Evolutionary conservation across 1,140 invertebrate species (phyloP).

Genomic region (Neoseiulus cucumeris): DNA sequence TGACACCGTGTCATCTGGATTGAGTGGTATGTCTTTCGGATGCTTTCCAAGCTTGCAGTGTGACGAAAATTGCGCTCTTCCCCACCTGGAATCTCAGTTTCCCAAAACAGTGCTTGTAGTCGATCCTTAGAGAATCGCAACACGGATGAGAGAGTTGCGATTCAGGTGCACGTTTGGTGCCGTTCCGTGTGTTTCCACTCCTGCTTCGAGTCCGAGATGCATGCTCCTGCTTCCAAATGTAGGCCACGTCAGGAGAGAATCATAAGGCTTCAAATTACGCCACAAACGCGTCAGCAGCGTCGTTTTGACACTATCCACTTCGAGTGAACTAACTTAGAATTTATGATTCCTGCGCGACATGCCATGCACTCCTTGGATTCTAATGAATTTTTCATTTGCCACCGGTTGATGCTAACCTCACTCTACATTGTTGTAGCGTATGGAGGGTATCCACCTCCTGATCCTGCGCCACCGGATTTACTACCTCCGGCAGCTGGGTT

Average conservation of each 20-base stretch:
- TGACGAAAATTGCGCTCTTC: background rate
- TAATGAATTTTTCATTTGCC: background rate
- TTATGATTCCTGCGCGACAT: background rate
- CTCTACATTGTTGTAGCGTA: slow-evolving; percentile 35
- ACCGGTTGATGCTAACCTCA: background rate
- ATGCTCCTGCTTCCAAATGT: background rate
- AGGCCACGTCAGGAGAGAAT: too few relatives aligned
- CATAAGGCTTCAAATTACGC: too few relatives aligned
- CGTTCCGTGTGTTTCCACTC: background rate
- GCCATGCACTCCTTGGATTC: background rate
- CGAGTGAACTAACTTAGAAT: background rate
- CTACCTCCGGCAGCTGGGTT: slow-evolving; percentile 20
- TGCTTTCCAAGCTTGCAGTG: too few relatives aligned
- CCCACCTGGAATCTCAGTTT: too few relatives aligned
- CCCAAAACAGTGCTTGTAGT: too few relatives aligned
- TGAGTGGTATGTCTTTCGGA: slow-evolving; percentile 22
- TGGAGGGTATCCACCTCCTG: slow-evolving; percentile 56
- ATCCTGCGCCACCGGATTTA: slow-evolving; percentile 55
- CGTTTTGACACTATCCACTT: background rate
- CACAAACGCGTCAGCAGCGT: background rate
- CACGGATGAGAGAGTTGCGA: too few relatives aligned
- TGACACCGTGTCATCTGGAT: slow-evolving; percentile 22
- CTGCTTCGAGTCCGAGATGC: background rate
- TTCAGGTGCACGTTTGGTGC: too few relatives aligned
- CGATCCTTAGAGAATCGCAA: too few relatives aligned